phyloP scores from a whole-genome alignment of 2,888 invertebrate species.

The Drosophila colorata region DNA sequence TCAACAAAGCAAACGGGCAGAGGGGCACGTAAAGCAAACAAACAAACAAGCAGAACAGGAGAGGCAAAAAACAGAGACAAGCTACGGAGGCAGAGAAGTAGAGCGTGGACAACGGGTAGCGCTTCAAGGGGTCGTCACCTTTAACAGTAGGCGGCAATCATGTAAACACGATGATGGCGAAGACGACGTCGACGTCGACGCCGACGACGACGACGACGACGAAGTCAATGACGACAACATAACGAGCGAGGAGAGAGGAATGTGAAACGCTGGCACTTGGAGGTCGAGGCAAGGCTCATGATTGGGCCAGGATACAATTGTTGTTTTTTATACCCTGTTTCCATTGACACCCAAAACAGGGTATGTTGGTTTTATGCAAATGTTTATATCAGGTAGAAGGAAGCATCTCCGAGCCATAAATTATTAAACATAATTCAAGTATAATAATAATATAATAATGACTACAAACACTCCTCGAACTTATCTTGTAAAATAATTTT shows the following conservation, averaged over 20 bases:
- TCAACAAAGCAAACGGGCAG: constrained; percentile 49
- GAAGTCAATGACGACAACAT: constrained; percentile 23
- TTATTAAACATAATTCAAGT: too few relatives aligned
- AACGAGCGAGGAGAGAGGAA: constrained; percentile 8
- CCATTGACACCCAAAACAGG: not conserved
- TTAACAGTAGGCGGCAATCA: constrained; percentile 71
- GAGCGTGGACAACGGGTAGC: constrained; percentile 29
- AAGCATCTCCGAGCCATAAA: too few relatives aligned
- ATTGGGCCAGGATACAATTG: constrained; percentile 46
- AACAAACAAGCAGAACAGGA: constrained; percentile 45
- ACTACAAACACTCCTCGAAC: too few relatives aligned
- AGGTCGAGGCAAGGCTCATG: constrained; percentile 56
- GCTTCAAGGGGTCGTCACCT: constrained; percentile 63
- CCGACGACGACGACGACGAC: constrained; percentile 12
- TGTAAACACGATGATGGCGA: constrained; percentile 62
- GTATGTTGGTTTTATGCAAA: not conserved
- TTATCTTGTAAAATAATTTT: too few relatives aligned
- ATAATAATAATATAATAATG: too few relatives aligned
- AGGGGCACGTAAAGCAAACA: constrained; percentile 21
- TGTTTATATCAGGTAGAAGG: too few relatives aligned
- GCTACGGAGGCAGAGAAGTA: constrained; percentile 21
- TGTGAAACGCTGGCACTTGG: constrained; percentile 59
- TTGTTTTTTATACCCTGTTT: not conserved
- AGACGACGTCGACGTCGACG: constrained; percentile 17
- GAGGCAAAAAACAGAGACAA: constrained; percentile 27